A percentile compares a stretch with the other conserved stretches of the same genome.
phyloP scores from a whole-genome alignment of 2,113 vertebrate species.

The Alectura lathami region DNA sequence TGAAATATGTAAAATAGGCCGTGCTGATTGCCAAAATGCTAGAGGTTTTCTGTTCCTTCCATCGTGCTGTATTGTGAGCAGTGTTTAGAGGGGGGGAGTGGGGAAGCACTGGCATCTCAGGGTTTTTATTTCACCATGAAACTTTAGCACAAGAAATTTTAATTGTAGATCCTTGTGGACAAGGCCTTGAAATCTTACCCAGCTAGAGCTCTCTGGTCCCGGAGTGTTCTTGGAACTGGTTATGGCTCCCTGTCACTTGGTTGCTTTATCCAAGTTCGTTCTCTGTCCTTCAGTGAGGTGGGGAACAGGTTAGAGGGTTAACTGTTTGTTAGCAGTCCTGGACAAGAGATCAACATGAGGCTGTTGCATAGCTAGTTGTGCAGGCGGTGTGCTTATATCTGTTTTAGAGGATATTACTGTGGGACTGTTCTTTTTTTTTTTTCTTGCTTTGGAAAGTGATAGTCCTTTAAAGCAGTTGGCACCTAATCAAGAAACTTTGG shows the following conservation, averaged over 20 bases:
- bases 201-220: slow-evolving; percentile 38
- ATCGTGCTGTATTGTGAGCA: not conserved
- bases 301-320: not conserved
- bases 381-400: not conserved
- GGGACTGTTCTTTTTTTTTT: not conserved
- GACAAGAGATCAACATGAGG: not conserved
- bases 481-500: slow-evolving; percentile 17
- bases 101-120: slow-evolving; percentile 50
- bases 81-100: not conserved
- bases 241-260: slow-evolving; percentile 42
- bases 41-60: slow-evolving; percentile 63
- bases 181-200: slow-evolving; percentile 72
- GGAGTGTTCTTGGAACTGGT: slow-evolving; percentile 57
- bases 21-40: slow-evolving; percentile 37
- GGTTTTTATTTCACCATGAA: slow-evolving; percentile 71
- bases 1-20: slow-evolving; percentile 47
- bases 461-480: slow-evolving; percentile 25
- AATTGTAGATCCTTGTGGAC: slow-evolving; percentile 75
- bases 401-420: not conserved
- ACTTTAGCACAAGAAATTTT: slow-evolving; percentile 74
- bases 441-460: not conserved
- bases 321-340: not conserved
- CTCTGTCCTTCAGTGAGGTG: not conserved
- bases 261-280: slow-evolving; percentile 9
- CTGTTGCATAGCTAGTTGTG: not conserved